These are phyloP conservation scores for Leptarthrus brevirostris DNA, from an alignment of 2,888 invertebrate species.

Conservation along the genomic window DNA sequence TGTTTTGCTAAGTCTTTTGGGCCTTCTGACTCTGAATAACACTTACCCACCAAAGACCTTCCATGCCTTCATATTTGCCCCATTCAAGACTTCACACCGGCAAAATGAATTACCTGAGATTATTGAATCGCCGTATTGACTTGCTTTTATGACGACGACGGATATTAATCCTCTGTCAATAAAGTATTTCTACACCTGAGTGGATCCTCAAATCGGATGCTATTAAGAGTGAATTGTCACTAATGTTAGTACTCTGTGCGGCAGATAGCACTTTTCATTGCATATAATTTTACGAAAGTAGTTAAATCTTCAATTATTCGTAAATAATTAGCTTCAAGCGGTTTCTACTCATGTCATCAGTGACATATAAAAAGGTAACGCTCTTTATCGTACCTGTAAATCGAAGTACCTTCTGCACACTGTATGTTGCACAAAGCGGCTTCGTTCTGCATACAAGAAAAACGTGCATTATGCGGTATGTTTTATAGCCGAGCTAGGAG, in stretches of 20 bases:
- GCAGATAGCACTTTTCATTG: neutral
- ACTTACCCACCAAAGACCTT: neutral
- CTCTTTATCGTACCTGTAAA: conserved; percentile 12
- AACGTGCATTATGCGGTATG: conserved; percentile 37
- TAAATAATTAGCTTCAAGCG: conserved; percentile 11
- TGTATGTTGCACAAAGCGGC: neutral
- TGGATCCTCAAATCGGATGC: conserved; percentile 16
- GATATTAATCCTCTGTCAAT: conserved; percentile 16
- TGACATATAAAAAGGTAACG: conserved; percentile 39
- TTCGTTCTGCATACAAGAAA: conserved; percentile 16
- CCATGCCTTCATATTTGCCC: conserved; percentile 16
- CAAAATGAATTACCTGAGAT: conserved; percentile 25
- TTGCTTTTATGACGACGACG: conserved; percentile 27
- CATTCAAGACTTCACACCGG: conserved; percentile 1
- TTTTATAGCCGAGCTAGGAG: conserved; percentile 8
- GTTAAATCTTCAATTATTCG: conserved; percentile 14
- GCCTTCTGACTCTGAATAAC: neutral
- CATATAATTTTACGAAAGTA: neutral
- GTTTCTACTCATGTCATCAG: conserved; percentile 5
- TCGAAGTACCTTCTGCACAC: neutral
- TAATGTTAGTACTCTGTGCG: neutral
- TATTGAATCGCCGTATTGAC: conserved; percentile 26
- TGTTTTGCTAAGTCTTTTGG: conserved; percentile 24
- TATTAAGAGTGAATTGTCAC: conserved; percentile 22
- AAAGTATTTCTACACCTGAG: neutral